Percentiles rank a stretch among this genome's conserved stretches.
Conservation (phyloP, 2,888 invertebrate species). For the Steinernema carpocapsae region DNA sequence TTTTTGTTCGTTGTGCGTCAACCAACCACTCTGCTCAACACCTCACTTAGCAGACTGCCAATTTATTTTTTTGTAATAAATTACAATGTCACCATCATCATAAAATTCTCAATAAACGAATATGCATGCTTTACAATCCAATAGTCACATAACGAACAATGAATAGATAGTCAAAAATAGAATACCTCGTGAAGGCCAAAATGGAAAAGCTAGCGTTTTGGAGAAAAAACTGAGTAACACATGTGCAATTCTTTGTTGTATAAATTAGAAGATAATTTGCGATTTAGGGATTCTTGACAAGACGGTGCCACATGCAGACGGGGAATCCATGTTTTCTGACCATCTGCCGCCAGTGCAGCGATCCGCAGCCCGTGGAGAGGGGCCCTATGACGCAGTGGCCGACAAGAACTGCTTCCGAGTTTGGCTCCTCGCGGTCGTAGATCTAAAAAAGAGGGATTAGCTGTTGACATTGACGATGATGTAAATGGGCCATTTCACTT, state of each 20-base stretch:
- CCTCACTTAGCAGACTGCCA: neutral
- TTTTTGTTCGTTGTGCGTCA: too few relatives aligned
- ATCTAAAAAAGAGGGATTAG: conserved; percentile 24
- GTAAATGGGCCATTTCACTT: too few relatives aligned
- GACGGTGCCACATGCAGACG: conserved; percentile 63
- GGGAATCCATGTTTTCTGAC: conserved; percentile 61
- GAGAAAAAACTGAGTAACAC: neutral
- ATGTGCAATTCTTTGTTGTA: neutral
- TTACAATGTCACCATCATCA: conserved; percentile 8
- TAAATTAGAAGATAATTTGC: neutral
- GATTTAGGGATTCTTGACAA: conserved; percentile 34
- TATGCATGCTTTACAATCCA: conserved; percentile 4
- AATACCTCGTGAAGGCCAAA: conserved; percentile 33
- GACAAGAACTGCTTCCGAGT: conserved; percentile 42
- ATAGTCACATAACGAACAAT: too few relatives aligned
- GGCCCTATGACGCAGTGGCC: conserved; percentile 66
- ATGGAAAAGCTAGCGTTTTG: conserved; percentile 14
- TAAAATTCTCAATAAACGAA: conserved; percentile 2
- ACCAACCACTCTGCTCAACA: too few relatives aligned
- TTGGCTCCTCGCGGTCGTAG: conserved; percentile 17
- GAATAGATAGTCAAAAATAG: neutral
- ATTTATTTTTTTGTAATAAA: conserved; percentile 30
- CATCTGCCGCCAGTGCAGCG: conserved; percentile 67
- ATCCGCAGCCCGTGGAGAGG: conserved; percentile 45
- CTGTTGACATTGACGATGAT: neutral